These are phyloP conservation scores for Oreochromis spilurus DNA, from an alignment of 2,113 vertebrate species.

Conservation along the genomic window DNA sequence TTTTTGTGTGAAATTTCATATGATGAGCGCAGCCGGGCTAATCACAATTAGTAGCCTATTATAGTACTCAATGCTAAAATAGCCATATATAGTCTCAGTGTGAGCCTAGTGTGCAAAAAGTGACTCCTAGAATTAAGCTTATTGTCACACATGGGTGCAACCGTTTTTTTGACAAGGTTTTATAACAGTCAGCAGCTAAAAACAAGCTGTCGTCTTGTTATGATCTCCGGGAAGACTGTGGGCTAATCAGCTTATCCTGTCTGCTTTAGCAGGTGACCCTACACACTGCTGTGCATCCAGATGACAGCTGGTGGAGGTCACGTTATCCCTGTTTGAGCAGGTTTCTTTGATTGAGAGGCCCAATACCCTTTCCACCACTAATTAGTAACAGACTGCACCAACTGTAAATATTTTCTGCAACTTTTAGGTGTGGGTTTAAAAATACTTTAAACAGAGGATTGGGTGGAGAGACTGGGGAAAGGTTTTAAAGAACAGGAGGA, in stretches of 20 bases:
- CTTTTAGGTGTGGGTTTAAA: not conserved
- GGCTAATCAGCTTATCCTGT: conserved; percentile 66
- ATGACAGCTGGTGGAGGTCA: conserved; percentile 43
- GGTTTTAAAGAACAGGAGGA: not conserved
- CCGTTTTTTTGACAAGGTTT: not conserved
- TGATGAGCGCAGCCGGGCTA: not conserved
- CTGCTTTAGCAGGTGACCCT: conserved; percentile 49
- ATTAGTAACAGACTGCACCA: not conserved
- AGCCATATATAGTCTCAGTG: not conserved
- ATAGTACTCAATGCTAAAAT: not conserved
- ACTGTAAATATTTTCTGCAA: not conserved
- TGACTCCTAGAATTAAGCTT: not conserved
- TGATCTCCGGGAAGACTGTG: conserved; percentile 44
- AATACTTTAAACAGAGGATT: not conserved
- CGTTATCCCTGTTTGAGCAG: conserved; percentile 5
- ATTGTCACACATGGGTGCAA: not conserved
- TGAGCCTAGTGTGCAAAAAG: not conserved
- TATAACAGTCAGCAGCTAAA: conserved; percentile 5
- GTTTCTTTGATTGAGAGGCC: conserved; percentile 1
- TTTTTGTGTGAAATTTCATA: not conserved
- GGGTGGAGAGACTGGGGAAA: not conserved
- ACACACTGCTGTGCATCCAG: conserved; percentile 1
- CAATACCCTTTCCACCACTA: not conserved
- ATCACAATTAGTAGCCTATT: not conserved
- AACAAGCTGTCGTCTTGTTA: conserved; percentile 58